Evolutionary conservation across 2,888 invertebrate genomes (phyloP).

Genomic region (Temnothorax rugatulus): DNA sequence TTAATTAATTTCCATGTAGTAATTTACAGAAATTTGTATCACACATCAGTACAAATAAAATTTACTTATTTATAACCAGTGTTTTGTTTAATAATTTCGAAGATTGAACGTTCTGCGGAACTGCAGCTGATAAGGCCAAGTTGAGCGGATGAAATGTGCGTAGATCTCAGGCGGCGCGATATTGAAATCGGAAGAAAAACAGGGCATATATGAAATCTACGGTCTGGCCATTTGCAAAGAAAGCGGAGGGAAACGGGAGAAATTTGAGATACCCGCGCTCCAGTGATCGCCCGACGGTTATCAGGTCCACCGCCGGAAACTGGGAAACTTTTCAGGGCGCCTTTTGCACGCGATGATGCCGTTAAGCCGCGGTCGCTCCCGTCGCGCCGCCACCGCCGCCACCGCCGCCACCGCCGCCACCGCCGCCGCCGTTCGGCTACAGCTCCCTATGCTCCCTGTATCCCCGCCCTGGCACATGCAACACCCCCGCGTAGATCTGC

Average conservation of each 20-base stretch:
- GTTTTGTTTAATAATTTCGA: background rate
- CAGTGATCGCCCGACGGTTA: conserved; percentile 32
- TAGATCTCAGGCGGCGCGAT: background rate
- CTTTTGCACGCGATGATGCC: conserved; percentile 37
- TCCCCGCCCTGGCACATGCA: background rate
- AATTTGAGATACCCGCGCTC: conserved; percentile 5
- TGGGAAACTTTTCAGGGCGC: conserved; percentile 40
- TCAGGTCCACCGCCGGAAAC: conserved; percentile 30
- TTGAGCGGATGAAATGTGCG: background rate
- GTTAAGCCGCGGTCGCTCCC: conserved; percentile 28
- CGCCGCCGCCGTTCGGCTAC: background rate
- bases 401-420: background rate
- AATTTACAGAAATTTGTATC: background rate
- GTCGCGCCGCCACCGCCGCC: background rate
- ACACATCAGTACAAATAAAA: background rate
- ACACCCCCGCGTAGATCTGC: conserved; percentile 60
- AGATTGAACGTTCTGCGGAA: background rate
- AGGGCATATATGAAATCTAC: background rate
- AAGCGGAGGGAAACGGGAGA: background rate
- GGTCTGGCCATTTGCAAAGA: background rate
- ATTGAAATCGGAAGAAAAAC: conserved; percentile 32
- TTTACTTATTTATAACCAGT: background rate
- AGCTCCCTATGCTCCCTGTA: background rate
- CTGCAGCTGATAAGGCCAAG: background rate
- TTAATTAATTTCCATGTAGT: background rate